Evolutionary conservation across 2,888 invertebrate species (phyloP).

Genomic region (Aricia artaxerxes): DNA sequence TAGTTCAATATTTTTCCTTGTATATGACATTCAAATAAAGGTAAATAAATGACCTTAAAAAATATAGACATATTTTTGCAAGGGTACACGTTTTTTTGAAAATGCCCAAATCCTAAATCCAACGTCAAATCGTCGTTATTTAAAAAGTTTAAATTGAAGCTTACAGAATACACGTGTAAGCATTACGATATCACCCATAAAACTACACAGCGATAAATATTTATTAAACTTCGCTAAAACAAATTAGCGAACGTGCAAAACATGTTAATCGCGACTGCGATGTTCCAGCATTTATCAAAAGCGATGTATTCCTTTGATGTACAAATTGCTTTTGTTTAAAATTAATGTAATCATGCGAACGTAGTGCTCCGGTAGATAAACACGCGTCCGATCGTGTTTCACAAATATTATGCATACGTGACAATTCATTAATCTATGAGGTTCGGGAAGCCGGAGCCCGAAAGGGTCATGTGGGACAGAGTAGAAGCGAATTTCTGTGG

Average conservation of each 20-base stretch:
- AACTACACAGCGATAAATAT: conserved; percentile 21
- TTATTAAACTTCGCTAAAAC: conserved; percentile 4
- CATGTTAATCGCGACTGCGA: conserved; percentile 18
- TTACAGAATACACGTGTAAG: background rate
- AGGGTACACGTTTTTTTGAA: too few species aligned
- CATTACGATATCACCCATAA: background rate
- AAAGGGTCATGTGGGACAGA: background rate
- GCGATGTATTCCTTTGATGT: conserved; percentile 27
- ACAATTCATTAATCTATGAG: conserved; percentile 8
- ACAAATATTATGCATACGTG: conserved; percentile 21
- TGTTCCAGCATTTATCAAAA: conserved; percentile 27
- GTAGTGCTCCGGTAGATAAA: background rate
- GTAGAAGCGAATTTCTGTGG: background rate
- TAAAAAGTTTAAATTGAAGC: background rate
- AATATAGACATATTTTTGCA: too few species aligned
- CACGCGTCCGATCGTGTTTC: conserved; percentile 4
- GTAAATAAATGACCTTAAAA: too few species aligned
- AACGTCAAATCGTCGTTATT: background rate
- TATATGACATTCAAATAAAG: too few species aligned
- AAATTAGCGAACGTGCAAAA: conserved; percentile 14
- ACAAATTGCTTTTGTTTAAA: conserved; percentile 23
- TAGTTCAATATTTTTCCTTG: too few species aligned
- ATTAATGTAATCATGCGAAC: conserved; percentile 17
- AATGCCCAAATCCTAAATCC: background rate
- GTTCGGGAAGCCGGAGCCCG: background rate